Conservation (phyloP, 2,113 vertebrate species). For the Smithornis capensis region DNA sequence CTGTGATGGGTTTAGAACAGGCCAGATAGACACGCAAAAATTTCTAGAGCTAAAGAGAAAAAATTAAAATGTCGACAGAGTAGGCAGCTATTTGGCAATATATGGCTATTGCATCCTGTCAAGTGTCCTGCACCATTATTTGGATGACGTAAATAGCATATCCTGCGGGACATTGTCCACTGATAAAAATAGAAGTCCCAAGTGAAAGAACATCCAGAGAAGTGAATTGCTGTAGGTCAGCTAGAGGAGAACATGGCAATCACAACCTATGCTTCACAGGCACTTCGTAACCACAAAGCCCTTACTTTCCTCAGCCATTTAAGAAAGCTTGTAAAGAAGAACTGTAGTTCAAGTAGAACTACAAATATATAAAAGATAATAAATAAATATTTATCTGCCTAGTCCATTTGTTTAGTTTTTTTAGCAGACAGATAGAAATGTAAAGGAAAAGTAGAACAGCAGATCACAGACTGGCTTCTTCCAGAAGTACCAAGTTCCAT, state of each 20-base stretch:
- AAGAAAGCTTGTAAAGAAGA: neutral
- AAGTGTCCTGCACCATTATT: neutral
- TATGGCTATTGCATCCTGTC: neutral
- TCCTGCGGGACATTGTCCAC: neutral
- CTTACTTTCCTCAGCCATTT: neutral
- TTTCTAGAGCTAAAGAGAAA: neutral
- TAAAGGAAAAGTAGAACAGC: neutral
- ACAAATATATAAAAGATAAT: neutral
- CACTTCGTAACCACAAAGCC: neutral
- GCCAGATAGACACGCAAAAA: neutral
- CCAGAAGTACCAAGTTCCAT: neutral
- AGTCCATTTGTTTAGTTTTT: neutral
- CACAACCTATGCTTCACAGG: fast-evolving
- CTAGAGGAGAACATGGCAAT: neutral
- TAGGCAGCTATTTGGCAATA: neutral
- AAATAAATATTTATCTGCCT: neutral
- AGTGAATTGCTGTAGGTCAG: neutral
- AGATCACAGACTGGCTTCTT: neutral
- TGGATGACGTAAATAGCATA: neutral
- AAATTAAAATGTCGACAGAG: neutral
- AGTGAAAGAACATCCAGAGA: neutral
- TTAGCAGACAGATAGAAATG: neutral
- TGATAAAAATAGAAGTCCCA: neutral
- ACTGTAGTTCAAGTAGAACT: neutral
- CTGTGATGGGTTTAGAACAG: neutral